phyloP scores from a whole-genome alignment of 1,140 invertebrate species.

The Hylaeus volcanicus region DNA sequence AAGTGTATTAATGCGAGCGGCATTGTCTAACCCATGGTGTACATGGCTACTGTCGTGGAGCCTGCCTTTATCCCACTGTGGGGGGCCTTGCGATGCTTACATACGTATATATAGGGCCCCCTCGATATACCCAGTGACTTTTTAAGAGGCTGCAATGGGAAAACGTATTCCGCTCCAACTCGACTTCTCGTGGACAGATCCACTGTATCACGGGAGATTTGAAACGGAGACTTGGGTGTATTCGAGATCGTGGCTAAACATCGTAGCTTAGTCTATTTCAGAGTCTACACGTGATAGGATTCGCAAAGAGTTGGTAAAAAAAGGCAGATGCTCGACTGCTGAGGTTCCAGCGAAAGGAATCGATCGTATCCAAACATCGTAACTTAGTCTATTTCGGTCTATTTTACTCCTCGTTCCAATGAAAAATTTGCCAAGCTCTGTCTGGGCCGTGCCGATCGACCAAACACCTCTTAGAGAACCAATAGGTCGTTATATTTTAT shows the following conservation, averaged over 20 bases:
- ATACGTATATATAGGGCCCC: conserved; percentile 55
- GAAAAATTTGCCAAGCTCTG: too few relatives aligned
- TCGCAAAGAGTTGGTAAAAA: too few relatives aligned
- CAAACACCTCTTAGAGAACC: too few relatives aligned
- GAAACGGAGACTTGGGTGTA: not conserved
- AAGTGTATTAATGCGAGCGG: conserved; percentile 81
- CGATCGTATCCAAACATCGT: too few relatives aligned
- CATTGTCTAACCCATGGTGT: conserved; percentile 79
- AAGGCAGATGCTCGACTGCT: too few relatives aligned
- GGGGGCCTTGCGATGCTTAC: conserved; percentile 72
- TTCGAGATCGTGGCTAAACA: too few relatives aligned
- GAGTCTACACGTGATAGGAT: too few relatives aligned
- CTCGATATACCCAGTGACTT: conserved; percentile 73
- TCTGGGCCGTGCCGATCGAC: too few relatives aligned
- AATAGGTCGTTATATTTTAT: not conserved
- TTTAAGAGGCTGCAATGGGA: conserved; percentile 61
- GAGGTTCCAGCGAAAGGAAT: too few relatives aligned
- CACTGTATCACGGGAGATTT: not conserved
- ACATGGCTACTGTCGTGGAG: conserved; percentile 79
- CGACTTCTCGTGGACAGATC: not conserved
- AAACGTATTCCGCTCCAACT: not conserved
- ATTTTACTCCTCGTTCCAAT: too few relatives aligned
- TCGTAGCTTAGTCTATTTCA: too few relatives aligned
- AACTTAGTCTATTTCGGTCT: too few relatives aligned
- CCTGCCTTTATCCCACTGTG: conserved; percentile 76